These are phyloP conservation scores for Trichopria drosophilae DNA, from an alignment of 2,888 invertebrate genomes.

Conservation along the genomic window DNA sequence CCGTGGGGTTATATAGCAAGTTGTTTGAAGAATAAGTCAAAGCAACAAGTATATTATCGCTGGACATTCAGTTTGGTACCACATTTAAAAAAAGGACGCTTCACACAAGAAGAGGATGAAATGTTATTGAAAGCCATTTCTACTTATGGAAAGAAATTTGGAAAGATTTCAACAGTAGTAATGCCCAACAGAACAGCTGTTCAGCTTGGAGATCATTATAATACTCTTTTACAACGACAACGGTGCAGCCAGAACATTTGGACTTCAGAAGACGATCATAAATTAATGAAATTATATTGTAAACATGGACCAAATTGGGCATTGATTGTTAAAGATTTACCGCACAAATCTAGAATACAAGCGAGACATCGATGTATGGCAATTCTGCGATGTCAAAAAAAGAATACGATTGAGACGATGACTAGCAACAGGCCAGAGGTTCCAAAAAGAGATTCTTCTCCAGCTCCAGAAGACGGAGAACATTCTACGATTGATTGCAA, in stretches of 20 bases:
- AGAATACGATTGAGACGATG: too few relatives aligned
- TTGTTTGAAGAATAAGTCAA: conserved; percentile 67
- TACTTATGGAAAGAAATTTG: conserved; percentile 66
- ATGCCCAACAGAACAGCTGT: conserved; percentile 66
- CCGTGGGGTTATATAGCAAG: conserved; percentile 74
- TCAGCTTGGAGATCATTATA: conserved; percentile 67
- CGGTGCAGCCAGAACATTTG: conserved; percentile 58
- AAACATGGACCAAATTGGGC: conserved; percentile 62
- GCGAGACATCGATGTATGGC: conserved; percentile 66
- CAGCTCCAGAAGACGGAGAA: too few relatives aligned
- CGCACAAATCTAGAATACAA: conserved; percentile 63
- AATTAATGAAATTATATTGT: conserved; percentile 61
- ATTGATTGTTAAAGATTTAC: conserved; percentile 61
- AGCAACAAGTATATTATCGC: conserved; percentile 66
- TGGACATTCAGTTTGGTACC: conserved; percentile 60
- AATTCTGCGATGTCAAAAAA: too few relatives aligned
- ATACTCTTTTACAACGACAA: conserved; percentile 59
- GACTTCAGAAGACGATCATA: conserved; percentile 66
- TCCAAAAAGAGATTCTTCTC: too few relatives aligned
- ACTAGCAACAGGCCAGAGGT: too few relatives aligned
- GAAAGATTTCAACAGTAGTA: conserved; percentile 62
- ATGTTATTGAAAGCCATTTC: conserved; percentile 66
- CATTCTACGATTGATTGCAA: conserved; percentile 42
- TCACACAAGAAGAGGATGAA: conserved; percentile 69
- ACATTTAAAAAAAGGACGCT: conserved; percentile 64